Base-by-base conservation (phyloP, 1,140 invertebrate species). In the Cheumatopsyche charites region DNA sequence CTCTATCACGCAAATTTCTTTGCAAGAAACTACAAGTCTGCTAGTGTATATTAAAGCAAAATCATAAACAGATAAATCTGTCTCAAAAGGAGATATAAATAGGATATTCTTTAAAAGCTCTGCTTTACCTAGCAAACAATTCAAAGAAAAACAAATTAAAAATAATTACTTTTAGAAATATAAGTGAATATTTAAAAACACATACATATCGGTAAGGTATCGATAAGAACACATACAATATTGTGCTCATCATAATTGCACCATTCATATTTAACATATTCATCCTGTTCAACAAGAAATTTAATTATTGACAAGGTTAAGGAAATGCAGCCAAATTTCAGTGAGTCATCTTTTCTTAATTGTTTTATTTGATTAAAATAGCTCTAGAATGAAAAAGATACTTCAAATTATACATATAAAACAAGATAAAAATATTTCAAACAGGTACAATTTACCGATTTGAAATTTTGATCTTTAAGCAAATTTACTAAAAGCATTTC, bases 151-250 rank as follows among this genome's bases (percentile, higher is more conserved):
- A 13, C 26, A 69, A 11, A 5, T 55, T 29, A 26, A 55, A 15
- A 26, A 55, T 12, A 43, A 61, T 42, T 13, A 58, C 17, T 45
- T 21, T 19, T 5, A 45, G 58, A 42, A 26, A 1, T 42, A 65
- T 71, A 26, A 19, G 62, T 11, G 11, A 25, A 1, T 7, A 19
- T 36, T 6, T n/a, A 9, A 61, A 52, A 15, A 42, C 29, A 70
- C 74, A 58, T 52, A 76, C 75, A 76, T 15, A 43, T 26, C 0
- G 63, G 49, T 25, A 70, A 47, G 7, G 69, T 72, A 41, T 73
- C 61, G 29, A 76, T 72, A 17, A 76, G 15, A 13, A 72, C 62
- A 67, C 45, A 69, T 15, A 76, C 41, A 42, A 76, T 72, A 70
- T 75, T 75, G 17, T 67, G 17, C 5, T 69, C 41, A n/a, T 67